Conservation (phyloP, 1,140 invertebrate species). For the Heliconius congener region DNA sequence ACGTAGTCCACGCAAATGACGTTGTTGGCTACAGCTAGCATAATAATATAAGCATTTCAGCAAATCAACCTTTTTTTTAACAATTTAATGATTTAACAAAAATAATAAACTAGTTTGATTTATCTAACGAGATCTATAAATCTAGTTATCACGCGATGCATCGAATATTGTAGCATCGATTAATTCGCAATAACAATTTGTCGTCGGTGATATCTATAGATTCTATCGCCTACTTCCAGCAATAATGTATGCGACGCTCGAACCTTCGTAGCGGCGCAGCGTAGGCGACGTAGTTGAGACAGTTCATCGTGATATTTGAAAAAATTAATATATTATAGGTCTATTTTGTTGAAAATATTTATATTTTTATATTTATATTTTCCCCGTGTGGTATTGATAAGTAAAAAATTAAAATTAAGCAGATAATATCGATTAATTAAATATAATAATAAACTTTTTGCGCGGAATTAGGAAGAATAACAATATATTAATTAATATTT, state of each 20-base stretch:
- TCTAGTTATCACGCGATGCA: slow-evolving; percentile 44
- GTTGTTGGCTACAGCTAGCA: no score
- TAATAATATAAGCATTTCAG: no score
- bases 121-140: slow-evolving; percentile 22
- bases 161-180: slow-evolving; percentile 59
- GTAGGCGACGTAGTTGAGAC: slow-evolving; percentile 57
- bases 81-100: not conserved
- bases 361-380: not conserved
- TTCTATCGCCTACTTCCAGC: slow-evolving; percentile 71
- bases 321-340: not conserved
- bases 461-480: no score
- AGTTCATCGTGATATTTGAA: slow-evolving; percentile 49
- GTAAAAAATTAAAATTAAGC: no score
- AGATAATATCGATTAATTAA: no score
- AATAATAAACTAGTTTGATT: not conserved
- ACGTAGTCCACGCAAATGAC: no score
- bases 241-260: slow-evolving; percentile 69
- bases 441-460: no score
- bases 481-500: no score
- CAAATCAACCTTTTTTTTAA: no score
- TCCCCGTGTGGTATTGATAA: no score
- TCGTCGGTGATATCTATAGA: slow-evolving; percentile 70
- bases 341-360: not conserved
- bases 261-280: slow-evolving; percentile 61
- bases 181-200: slow-evolving; percentile 75